A percentile compares a stretch with the other conserved stretches of the same genome.
These are phyloP conservation scores for Gymnocypris eckloni DNA, from an alignment of 2,797 vertebrate species.

Conservation along the genomic window DNA sequence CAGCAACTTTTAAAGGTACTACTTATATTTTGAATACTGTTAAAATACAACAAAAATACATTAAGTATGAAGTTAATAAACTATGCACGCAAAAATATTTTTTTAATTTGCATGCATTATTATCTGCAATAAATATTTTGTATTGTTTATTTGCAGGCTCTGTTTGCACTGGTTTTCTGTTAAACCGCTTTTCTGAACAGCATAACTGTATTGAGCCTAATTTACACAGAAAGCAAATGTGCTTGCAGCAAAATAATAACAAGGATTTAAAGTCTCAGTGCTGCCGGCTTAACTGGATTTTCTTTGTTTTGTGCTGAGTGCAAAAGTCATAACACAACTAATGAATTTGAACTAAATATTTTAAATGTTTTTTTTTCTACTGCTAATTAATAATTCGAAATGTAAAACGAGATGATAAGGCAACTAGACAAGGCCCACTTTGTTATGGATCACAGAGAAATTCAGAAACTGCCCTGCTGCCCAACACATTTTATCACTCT, in stretches of 20 bases:
- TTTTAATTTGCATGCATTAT: too few species aligned
- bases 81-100: too few species aligned
- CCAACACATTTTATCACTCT: conserved; percentile 39
- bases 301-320: not conserved
- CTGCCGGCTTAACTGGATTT: not conserved
- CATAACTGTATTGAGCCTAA: not conserved
- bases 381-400: not conserved
- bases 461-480: conserved; percentile 11
- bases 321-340: not conserved
- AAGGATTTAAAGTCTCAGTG: conserved; percentile 7
- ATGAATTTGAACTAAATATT: not conserved
- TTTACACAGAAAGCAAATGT: not conserved
- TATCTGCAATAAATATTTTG: too few species aligned
- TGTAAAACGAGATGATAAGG: not conserved
- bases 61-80: not conserved
- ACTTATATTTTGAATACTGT: not conserved
- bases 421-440: not conserved
- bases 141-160: not conserved
- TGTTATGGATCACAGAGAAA: conserved; percentile 6
- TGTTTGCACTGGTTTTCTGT: not conserved
- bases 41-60: not conserved
- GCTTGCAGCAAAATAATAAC: not conserved
- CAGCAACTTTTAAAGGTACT: not conserved
- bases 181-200: not conserved
- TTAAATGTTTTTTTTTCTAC: not conserved